These are phyloP conservation scores for Plebejus anna DNA, from an alignment of 2,888 invertebrate genomes.

Conservation along the genomic window DNA sequence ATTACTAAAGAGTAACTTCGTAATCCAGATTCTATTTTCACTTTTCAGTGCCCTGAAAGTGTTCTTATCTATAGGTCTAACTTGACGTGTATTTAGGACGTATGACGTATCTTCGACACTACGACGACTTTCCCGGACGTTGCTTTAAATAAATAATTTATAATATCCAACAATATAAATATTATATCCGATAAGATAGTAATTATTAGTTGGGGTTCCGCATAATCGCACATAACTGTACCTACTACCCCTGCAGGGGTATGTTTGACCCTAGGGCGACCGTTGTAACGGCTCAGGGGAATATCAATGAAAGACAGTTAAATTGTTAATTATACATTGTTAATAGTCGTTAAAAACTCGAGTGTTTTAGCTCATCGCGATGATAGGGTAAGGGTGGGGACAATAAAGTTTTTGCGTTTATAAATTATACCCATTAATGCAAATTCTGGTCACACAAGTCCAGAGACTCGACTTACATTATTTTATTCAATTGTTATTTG, in stretches of 20 bases:
- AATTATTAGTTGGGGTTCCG: conserved; percentile 5
- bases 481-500: neutral
- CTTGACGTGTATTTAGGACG: too few species aligned
- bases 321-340: conserved; percentile 21
- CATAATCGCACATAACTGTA: conserved; percentile 22
- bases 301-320: conserved; percentile 25
- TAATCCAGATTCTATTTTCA: too few species aligned
- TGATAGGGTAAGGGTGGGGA: neutral
- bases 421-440: neutral
- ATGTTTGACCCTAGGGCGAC: neutral
- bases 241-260: neutral
- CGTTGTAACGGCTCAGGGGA: conserved; percentile 14
- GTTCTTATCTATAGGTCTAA: too few species aligned
- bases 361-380: conserved; percentile 18
- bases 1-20: too few species aligned
- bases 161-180: neutral
- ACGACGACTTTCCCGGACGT: too few species aligned
- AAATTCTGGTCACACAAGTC: conserved; percentile 2
- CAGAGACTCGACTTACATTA: neutral
- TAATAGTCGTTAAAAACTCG: conserved; percentile 21
- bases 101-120: too few species aligned
- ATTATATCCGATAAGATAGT: neutral
- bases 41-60: too few species aligned
- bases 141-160: too few species aligned
- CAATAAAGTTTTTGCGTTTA: neutral